Evolutionary conservation across 1,140 invertebrate genomes (phyloP), one percentile per base, ranked within the genome.

Genomic region (Physella acuta): DNA sequence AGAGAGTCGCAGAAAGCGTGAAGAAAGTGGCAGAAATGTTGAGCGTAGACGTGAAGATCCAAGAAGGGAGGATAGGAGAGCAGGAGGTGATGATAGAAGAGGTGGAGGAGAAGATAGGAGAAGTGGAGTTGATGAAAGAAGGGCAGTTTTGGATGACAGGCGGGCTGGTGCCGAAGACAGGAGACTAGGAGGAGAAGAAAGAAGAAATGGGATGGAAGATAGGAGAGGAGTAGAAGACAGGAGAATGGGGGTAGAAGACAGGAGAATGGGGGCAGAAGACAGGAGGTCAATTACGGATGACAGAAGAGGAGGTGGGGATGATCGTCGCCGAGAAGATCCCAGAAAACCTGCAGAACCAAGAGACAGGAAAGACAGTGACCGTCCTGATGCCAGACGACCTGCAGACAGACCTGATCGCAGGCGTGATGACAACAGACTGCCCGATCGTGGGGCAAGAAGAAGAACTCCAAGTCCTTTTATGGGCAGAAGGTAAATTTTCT

Each of bases 331-430:
- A 65, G 56, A 49, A 75, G 73, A 72, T 73, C 61, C 74, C 75
- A 51, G 74, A 78, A 65, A 68, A 76, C 66, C 72, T 72, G 68
- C 77, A 74, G 24, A 70, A 73, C 36, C 60, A 60, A 73, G 68
- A 72, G 68, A 73, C 64, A 71, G 55, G 68, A 71, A 73, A 72
- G 55, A 69, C 65, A 62, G 69, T 69, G 68, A 63, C 3, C 20
- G 49, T 11, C 20, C 31, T 53, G 62, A 59, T 33, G 51, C 58
- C 2, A 28, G 68, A 34, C 20, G 44, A 52, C 55, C 39, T 44
- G 14, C 52, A 16, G 64, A 73, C 14, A 61, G 55, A 59, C n/a
- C 53, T 16, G 60, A 70, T 0, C 56, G 55, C 28, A 17, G 44
- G 53, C 55, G 66, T 36, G 72, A 58, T 5, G 68, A 60, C 26